Conservation (phyloP, 92 coral and sea anemone species). For the Siderastrea siderea region DNA sequence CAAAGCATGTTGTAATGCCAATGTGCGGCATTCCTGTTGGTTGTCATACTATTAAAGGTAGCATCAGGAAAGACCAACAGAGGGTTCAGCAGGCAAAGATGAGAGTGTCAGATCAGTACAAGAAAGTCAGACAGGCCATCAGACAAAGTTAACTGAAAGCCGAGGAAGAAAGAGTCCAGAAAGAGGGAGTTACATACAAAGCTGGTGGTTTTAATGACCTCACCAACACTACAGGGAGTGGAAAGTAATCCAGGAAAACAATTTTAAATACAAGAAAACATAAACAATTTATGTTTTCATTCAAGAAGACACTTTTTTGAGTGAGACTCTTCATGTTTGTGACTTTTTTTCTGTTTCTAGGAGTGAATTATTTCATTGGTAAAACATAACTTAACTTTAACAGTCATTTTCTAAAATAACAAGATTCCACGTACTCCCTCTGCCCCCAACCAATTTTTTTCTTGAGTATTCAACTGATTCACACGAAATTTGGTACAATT, state of each 20-base stretch:
- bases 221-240: not conserved
- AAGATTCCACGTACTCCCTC: too few species aligned
- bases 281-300: constrained; percentile 3
- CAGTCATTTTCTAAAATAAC: not conserved
- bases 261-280: not conserved
- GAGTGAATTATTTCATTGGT: not conserved
- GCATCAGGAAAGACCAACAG: not conserved
- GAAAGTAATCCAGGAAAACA: constrained; percentile 19
- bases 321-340: not conserved
- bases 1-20: constrained; percentile 44
- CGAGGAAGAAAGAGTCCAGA: constrained; percentile 41
- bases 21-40: constrained; percentile 30
- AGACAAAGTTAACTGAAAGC: constrained; percentile 10
- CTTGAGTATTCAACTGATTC: too few species aligned
- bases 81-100: not conserved
- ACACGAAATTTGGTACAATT: too few species aligned
- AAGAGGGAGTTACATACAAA: constrained; percentile 61
- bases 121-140: not conserved
- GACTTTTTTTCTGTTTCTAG: not conserved
- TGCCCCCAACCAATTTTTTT: not conserved
- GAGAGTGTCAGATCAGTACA: not conserved
- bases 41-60: constrained; percentile 5
- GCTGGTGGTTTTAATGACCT: constrained; percentile 50
- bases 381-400: constrained; percentile 13
- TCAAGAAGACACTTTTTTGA: not conserved